Evolutionary conservation across 2,888 invertebrate species (phyloP).

Genomic region (Perdita meconis): DNA sequence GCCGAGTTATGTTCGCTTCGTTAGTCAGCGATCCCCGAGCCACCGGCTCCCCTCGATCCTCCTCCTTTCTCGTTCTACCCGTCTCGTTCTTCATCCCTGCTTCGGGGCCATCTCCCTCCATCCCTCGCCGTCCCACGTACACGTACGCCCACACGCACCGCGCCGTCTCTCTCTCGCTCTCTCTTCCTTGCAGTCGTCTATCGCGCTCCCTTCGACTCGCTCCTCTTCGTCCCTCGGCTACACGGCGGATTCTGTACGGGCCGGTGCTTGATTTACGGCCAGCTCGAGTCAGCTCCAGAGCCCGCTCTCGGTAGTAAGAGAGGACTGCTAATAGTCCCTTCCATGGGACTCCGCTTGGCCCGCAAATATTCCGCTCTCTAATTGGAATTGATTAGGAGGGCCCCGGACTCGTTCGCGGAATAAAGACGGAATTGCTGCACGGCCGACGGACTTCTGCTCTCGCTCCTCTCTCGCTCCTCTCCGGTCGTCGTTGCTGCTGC

Average conservation of each 20-base stretch:
- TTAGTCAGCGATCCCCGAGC: conserved; percentile 74
- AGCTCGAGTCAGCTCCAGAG: conserved; percentile 75
- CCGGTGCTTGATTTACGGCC: conserved; percentile 83
- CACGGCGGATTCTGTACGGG: conserved; percentile 68
- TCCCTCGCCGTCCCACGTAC: conserved; percentile 18
- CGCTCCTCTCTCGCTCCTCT: conserved; percentile 12
- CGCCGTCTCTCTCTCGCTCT: neutral
- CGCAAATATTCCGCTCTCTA: conserved; percentile 84
- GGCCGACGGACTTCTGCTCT: conserved; percentile 41
- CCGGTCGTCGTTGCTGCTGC: too few species aligned
- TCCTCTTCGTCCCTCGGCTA: conserved; percentile 44
- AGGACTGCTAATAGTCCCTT: conserved; percentile 82
- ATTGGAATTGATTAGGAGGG: conserved; percentile 84
- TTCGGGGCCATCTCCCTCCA: neutral
- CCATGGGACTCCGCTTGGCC: conserved; percentile 75
- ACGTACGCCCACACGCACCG: conserved; percentile 40
- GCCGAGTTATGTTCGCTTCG: conserved; percentile 83
- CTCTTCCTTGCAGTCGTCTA: neutral
- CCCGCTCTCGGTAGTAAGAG: conserved; percentile 79
- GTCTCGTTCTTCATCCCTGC: conserved; percentile 34
- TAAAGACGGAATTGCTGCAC: conserved; percentile 80
- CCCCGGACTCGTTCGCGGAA: conserved; percentile 74
- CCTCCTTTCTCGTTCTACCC: conserved; percentile 3
- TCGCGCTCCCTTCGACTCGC: conserved; percentile 27
- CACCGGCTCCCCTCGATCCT: conserved; percentile 28